phyloP scores from a whole-genome alignment of 2,797 vertebrate species.

The Argya squamiceps region DNA sequence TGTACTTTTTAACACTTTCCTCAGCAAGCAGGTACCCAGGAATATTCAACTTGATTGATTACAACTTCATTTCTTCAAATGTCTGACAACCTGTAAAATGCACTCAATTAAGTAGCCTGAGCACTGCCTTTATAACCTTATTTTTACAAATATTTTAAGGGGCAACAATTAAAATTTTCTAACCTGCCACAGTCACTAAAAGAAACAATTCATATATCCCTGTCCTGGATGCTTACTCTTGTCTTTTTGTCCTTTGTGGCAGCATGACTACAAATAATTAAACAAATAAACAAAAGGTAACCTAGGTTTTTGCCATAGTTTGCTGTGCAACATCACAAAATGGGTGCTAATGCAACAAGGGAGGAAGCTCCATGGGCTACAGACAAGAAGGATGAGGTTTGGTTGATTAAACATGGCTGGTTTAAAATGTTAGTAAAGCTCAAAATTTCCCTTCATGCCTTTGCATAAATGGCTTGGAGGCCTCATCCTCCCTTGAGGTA shows the following conservation, averaged over 20 bases:
- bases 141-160: not conserved
- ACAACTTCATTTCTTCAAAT: not conserved
- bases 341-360: not conserved
- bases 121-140: not conserved
- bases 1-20: not conserved
- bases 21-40: not conserved
- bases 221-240: not conserved
- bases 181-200: not conserved
- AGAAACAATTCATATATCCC: not conserved
- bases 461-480: not conserved
- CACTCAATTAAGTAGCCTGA: not conserved
- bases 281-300: not conserved
- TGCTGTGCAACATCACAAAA: not conserved
- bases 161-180: not conserved
- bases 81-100: not conserved
- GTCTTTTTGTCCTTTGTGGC: not conserved
- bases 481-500: not conserved
- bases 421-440: not conserved
- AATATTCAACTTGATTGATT: not conserved
- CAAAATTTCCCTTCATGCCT: not conserved
- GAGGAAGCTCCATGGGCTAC: not conserved
- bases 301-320: not conserved
- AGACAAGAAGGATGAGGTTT: not conserved
- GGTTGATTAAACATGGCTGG: not conserved
- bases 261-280: not conserved